Conservation (phyloP, 2,113 vertebrate species). For the Miniopterus natalensis region DNA sequence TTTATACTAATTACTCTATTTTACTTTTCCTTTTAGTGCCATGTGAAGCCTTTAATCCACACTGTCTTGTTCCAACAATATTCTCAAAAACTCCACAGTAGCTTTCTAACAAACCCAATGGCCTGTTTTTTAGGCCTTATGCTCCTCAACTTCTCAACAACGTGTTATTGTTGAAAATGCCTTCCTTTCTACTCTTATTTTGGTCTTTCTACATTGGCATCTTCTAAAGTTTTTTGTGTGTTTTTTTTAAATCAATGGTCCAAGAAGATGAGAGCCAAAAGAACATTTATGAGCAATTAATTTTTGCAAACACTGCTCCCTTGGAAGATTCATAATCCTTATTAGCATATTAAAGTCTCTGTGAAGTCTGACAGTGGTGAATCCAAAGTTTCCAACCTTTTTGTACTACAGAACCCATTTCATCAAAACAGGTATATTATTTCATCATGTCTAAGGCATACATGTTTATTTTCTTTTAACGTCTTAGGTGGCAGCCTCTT, state of each 20-base stretch:
- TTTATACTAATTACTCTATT: background rate
- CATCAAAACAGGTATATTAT: conserved; percentile 38
- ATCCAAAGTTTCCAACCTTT: conserved; percentile 58
- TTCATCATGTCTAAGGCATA: background rate
- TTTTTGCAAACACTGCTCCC: conserved; percentile 66
- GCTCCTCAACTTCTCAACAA: background rate
- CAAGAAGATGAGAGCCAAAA: conserved; percentile 64
- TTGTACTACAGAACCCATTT: background rate
- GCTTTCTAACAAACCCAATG: background rate
- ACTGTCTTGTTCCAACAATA: background rate
- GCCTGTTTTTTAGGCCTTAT: background rate
- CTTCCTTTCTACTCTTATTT: conserved; percentile 6
- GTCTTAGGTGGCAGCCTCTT: background rate
- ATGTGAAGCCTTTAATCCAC: background rate
- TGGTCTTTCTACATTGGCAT: background rate
- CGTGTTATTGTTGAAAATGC: conserved; percentile 6
- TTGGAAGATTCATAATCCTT: conserved; percentile 49
- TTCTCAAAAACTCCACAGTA: background rate
- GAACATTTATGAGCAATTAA: conserved; percentile 62
- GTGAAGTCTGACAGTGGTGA: conserved; percentile 42
- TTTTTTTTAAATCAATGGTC: conserved; percentile 60
- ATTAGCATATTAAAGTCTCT: conserved; percentile 64
- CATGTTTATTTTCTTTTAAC: conserved; percentile 45
- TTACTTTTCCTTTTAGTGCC: background rate
- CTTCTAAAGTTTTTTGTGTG: conserved; percentile 51